phyloP scores from a whole-genome alignment of 2,888 invertebrate species.

The Scrobipalpa atriplicella region DNA sequence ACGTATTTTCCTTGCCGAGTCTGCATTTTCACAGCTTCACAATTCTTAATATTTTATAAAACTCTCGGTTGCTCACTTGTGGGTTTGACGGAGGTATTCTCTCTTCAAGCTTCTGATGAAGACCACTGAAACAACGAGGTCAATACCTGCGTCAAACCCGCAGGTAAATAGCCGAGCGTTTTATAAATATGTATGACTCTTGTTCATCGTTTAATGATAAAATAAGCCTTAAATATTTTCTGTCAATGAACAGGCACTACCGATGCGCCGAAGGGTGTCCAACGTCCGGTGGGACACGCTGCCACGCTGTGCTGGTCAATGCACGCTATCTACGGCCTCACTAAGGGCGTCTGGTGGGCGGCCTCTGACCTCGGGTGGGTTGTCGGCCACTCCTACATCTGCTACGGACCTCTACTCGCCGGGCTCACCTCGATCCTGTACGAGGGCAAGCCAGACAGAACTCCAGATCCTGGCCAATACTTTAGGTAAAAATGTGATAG shows the following conservation, averaged over 20 bases:
- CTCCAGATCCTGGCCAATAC: slow-evolving; percentile 96
- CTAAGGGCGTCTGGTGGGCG: slow-evolving; percentile 94
- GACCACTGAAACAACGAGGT: too few relatives aligned
- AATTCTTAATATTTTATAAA: too few relatives aligned
- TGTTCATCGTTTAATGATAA: too few relatives aligned
- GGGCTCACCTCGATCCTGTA: slow-evolving; percentile 93
- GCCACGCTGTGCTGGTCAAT: slow-evolving; percentile 93
- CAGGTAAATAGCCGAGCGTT: too few relatives aligned
- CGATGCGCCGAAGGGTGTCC: slow-evolving; percentile 86
- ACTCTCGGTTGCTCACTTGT: too few relatives aligned
- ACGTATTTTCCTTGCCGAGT: too few relatives aligned
- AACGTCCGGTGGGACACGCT: slow-evolving; percentile 94
- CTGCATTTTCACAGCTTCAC: too few relatives aligned
- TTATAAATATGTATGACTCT: too few relatives aligned
- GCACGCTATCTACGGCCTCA: slow-evolving; percentile 90
- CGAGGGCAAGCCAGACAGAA: slow-evolving; percentile 97
- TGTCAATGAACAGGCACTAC: slow-evolving; percentile 70
- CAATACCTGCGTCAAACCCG: too few relatives aligned
- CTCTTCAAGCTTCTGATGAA: too few relatives aligned
- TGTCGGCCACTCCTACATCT: slow-evolving; percentile 97
- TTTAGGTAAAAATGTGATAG: slow-evolving; percentile 89
- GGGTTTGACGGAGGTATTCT: too few relatives aligned
- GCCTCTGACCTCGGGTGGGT: slow-evolving; percentile 96
- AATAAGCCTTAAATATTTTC: neutral
- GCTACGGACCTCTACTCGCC: slow-evolving; percentile 93